Percentiles rank a stretch among this genome's conserved stretches.
Conservation (phyloP, 2,888 invertebrate species). For the Monopis laevigella region DNA sequence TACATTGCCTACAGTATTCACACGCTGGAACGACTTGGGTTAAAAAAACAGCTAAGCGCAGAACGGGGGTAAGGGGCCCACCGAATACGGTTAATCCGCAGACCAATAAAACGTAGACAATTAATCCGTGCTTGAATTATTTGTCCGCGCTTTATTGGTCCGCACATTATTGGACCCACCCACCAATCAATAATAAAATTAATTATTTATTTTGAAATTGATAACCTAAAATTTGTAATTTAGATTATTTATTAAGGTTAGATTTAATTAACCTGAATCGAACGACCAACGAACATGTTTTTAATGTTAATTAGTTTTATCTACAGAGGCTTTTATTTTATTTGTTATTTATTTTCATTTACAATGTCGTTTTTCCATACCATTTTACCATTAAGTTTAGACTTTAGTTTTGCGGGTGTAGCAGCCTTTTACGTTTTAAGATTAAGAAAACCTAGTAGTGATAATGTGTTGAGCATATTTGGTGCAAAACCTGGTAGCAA, state of each 20-base stretch:
- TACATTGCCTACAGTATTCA: too few relatives aligned
- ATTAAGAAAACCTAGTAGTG: constrained; percentile 44
- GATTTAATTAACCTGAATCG: constrained; percentile 22
- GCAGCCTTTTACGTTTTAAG: constrained; percentile 43
- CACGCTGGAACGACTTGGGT: too few relatives aligned
- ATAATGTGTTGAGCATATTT: constrained; percentile 53
- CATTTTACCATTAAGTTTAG: constrained; percentile 51
- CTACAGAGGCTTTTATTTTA: constrained; percentile 33
- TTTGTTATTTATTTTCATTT: constrained; percentile 30
- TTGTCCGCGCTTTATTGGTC: too few relatives aligned
- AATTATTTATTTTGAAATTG: constrained; percentile 40
- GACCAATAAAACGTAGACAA: too few relatives aligned
- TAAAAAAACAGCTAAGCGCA: too few relatives aligned
- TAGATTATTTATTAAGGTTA: constrained; percentile 29
- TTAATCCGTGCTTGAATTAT: too few relatives aligned
- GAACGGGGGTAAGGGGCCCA: too few relatives aligned
- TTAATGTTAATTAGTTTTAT: constrained; percentile 31
- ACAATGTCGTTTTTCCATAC: constrained; percentile 37
- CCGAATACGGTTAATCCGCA: too few relatives aligned
- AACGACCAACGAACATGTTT: constrained; percentile 41
- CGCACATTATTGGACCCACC: too few relatives aligned
- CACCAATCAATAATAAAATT: too few relatives aligned
- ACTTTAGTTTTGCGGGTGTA: constrained; percentile 41
- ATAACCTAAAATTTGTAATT: constrained; percentile 24
- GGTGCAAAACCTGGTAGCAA: constrained; percentile 59